Conservation (phyloP, 2,797 vertebrate species). For the Leuciscus waleckii region DNA sequence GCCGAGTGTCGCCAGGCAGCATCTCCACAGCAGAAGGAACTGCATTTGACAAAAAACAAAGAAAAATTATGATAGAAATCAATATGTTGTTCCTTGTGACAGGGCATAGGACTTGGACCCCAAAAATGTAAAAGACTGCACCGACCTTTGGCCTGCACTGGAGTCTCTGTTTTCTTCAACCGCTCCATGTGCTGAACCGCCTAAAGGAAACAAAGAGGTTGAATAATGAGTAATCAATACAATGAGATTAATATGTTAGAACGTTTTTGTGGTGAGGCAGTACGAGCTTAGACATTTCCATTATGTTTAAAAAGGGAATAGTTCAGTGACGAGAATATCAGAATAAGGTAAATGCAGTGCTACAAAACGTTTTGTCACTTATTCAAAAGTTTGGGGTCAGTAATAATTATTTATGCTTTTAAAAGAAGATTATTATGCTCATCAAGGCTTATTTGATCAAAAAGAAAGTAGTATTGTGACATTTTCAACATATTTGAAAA, state of each 20-base stretch:
- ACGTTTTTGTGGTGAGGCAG: neutral
- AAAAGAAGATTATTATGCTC: no score
- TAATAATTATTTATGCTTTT: neutral
- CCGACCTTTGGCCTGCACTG: conserved; percentile 75
- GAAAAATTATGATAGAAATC: neutral
- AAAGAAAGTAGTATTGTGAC: no score
- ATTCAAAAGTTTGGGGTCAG: neutral
- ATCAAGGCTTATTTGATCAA: no score
- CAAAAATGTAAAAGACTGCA: conserved; percentile 12
- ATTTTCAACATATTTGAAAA: no score
- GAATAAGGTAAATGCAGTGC: neutral
- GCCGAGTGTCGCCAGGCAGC: conserved; percentile 63
- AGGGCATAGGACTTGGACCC: neutral
- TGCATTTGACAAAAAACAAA: neutral
- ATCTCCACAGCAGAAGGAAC: conserved; percentile 19
- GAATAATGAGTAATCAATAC: neutral
- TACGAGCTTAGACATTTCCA: neutral
- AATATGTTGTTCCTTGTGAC: neutral
- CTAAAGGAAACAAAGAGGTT: conserved; percentile 66
- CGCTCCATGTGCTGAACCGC: conserved; percentile 88
- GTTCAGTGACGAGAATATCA: neutral
- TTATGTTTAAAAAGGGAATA: neutral
- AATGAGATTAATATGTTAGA: neutral
- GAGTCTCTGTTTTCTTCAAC: conserved; percentile 78
- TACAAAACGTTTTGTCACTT: neutral